phyloP scores from a whole-genome alignment of 2,888 invertebrate species.

The Subacronicta megacephala region DNA sequence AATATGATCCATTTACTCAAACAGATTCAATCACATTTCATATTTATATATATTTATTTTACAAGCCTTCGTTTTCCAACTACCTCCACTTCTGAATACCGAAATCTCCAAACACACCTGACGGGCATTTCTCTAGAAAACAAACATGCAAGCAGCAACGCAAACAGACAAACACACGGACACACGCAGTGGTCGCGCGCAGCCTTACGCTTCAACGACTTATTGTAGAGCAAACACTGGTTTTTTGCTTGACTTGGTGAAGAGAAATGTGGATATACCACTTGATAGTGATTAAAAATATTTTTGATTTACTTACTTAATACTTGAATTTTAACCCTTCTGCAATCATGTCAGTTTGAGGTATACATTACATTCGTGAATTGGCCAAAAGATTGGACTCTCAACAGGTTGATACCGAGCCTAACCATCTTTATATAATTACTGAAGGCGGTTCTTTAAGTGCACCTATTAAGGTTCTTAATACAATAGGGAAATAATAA shows the following conservation, averaged over 20 bases:
- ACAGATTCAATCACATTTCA: constrained; percentile 1
- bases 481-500: too few relatives aligned
- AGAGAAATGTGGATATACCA: constrained; percentile 65
- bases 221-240: constrained; percentile 73
- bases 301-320: not conserved
- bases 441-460: too few relatives aligned
- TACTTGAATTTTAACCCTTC: too few relatives aligned
- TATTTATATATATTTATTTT: too few relatives aligned
- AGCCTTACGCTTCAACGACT: constrained; percentile 79
- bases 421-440: too few relatives aligned
- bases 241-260: constrained; percentile 61
- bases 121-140: constrained; percentile 53
- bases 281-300: not conserved
- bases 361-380: too few relatives aligned
- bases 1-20: not conserved
- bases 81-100: constrained; percentile 39
- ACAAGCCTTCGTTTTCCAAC: constrained; percentile 1
- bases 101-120: constrained; percentile 51
- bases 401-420: too few relatives aligned
- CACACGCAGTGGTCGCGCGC: constrained; percentile 57
- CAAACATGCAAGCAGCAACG: constrained; percentile 50
- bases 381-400: too few relatives aligned
- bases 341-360: too few relatives aligned
- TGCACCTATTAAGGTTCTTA: too few relatives aligned
- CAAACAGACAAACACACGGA: constrained; percentile 64